phyloP scores from a whole-genome alignment of 2,797 vertebrate species.

The Phalloptychus januarius region DNA sequence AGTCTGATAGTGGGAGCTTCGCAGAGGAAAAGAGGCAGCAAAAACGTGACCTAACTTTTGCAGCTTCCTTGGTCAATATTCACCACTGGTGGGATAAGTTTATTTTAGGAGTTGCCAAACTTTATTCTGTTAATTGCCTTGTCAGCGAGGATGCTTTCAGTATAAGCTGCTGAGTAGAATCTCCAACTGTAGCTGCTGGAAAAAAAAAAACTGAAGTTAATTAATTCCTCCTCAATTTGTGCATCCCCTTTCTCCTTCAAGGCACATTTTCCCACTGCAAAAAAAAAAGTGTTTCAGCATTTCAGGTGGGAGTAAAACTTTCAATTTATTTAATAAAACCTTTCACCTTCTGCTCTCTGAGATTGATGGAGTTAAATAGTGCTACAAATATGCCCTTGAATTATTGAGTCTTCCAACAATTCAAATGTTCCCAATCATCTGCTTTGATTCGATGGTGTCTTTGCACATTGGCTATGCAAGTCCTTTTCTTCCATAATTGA shows the following conservation, averaged over 20 bases:
- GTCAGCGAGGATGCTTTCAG: constrained; percentile 24
- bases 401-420: constrained; percentile 31
- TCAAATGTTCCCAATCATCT: constrained; percentile 46
- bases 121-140: constrained; percentile 31
- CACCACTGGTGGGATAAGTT: constrained; percentile 18
- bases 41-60: constrained; percentile 7
- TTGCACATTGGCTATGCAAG: constrained; percentile 63
- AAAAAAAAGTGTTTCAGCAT: constrained; percentile 17
- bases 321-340: constrained; percentile 23
- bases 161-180: constrained; percentile 8
- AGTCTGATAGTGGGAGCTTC: constrained; percentile 32
- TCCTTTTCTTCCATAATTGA: constrained; percentile 67
- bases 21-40: constrained; percentile 10
- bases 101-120: constrained; percentile 20
- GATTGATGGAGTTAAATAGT: constrained; percentile 33
- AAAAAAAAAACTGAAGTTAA: constrained; percentile 19
- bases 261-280: constrained; percentile 6
- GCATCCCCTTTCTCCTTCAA: constrained; percentile 16
- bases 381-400: constrained; percentile 37
- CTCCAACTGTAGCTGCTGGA: constrained; percentile 18
- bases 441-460: constrained; percentile 50
- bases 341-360: constrained; percentile 14
- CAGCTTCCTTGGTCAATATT: constrained; percentile 25
- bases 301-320: constrained; percentile 25
- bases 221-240: constrained; percentile 30